phyloP scores from a whole-genome alignment of 2,797 vertebrate species.

The Arrhamphus sclerolepis region DNA sequence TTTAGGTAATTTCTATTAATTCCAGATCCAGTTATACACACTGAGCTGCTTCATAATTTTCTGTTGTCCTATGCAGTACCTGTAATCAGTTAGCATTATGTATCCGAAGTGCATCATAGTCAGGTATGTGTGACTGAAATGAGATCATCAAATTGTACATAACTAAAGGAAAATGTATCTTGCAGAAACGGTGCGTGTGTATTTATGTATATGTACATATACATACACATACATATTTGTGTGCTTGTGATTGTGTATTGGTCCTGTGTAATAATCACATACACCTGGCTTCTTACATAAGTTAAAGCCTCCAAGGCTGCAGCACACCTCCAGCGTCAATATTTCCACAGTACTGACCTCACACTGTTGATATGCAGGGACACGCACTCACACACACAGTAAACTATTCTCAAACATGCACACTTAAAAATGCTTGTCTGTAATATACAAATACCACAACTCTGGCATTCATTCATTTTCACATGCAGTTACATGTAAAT shows the following conservation, averaged over 20 bases:
- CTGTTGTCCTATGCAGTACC: no score
- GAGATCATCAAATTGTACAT: no score
- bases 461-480: background rate
- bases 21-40: no score
- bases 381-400: conserved; percentile 2
- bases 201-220: no score
- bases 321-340: conserved; percentile 58
- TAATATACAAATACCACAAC: background rate
- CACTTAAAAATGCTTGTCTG: background rate
- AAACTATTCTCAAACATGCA: background rate
- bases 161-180: no score
- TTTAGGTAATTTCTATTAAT: no score
- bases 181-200: no score
- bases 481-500: background rate
- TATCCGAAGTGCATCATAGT: no score
- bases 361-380: conserved; percentile 50
- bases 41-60: no score
- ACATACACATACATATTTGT: background rate
- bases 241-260: conserved; percentile 8
- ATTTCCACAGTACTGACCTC: conserved; percentile 61
- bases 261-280: conserved; percentile 35
- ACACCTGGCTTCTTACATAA: conserved; percentile 69
- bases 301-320: conserved; percentile 43
- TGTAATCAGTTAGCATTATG: no score
- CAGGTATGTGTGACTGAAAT: no score